Evolutionary conservation across 2,113 vertebrate species (phyloP).

Genomic region (Noturus placidus): DNA sequence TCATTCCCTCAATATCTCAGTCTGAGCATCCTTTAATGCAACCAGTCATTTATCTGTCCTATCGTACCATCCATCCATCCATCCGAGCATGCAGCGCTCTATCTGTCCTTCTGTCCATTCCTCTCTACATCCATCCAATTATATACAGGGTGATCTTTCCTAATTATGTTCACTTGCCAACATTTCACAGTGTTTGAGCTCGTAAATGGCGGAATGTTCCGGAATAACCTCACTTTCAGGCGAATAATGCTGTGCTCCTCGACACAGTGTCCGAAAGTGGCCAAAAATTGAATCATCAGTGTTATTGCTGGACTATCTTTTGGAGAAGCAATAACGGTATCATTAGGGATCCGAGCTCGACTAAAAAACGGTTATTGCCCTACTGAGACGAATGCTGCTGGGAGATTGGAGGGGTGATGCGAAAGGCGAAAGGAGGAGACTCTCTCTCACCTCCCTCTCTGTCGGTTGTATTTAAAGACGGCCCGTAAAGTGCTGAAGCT

Average conservation of each 20-base stretch:
- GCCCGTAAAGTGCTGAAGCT: slow-evolving; percentile 31
- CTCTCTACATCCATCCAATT: neutral
- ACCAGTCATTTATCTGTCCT: neutral
- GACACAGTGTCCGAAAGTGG: neutral
- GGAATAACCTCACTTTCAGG: neutral
- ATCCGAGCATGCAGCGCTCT: neutral
- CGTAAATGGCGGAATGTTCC: neutral
- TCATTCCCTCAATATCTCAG: neutral
- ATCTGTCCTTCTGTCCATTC: neutral
- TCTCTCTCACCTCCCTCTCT: slow-evolving; percentile 1
- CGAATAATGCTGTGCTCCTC: neutral
- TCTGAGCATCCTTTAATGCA: neutral
- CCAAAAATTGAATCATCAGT: slow-evolving; percentile 18
- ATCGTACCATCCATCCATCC: no score
- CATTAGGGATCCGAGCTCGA: slow-evolving; percentile 22
- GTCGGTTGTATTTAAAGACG: slow-evolving; percentile 28
- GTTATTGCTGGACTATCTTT: slow-evolving; percentile 16
- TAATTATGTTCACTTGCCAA: neutral
- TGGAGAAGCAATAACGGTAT: slow-evolving; percentile 13
- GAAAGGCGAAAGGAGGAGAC: neutral
- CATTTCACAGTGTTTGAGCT: neutral
- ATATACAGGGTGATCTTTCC: no score
- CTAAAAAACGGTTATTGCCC: slow-evolving; percentile 30
- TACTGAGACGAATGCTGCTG: slow-evolving; percentile 22
- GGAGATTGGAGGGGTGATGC: slow-evolving; percentile 13